Evolutionary conservation across 2,113 vertebrate species (phyloP).

Genomic region (Cariama cristata): DNA sequence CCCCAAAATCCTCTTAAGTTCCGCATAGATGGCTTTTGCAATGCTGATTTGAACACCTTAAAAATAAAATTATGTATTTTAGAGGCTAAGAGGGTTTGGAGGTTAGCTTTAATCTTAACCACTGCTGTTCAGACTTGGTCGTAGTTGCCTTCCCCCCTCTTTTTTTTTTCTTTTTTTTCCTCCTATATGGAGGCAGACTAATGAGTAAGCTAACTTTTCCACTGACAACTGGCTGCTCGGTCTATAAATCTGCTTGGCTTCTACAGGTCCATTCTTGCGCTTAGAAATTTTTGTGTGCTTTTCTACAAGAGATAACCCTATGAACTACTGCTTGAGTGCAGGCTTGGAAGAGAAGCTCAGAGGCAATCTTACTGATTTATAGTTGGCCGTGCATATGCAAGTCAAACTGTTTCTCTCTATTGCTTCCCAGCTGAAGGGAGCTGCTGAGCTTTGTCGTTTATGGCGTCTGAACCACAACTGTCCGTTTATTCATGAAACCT

Average conservation of each 20-base stretch:
- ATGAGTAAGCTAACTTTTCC: background rate
- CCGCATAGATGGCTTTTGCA: background rate
- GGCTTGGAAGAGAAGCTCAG: background rate
- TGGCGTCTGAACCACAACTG: background rate
- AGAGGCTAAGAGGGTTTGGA: background rate
- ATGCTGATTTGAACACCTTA: background rate
- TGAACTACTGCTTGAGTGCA: background rate
- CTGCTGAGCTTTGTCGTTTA: background rate
- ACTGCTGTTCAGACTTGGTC: background rate
- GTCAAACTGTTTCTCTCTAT: background rate
- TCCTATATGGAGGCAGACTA: background rate
- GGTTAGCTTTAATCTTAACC: background rate
- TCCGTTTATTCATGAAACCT: background rate
- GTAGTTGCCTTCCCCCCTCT: rapidly evolving
- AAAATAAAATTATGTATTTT: background rate
- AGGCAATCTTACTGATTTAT: background rate
- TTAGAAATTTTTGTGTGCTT: background rate
- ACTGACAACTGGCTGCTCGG: background rate
- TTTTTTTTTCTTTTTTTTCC: no score
- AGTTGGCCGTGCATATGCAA: background rate
- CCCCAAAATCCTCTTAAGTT: background rate
- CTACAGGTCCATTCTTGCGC: background rate
- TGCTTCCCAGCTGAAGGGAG: background rate
- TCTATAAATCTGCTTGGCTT: background rate
- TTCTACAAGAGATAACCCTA: background rate